Percentiles rank a stretch among this genome's conserved stretches.
These are phyloP conservation scores for Mesorhabditis spiculigera DNA, from an alignment of 2,888 invertebrate species.

Conservation along the genomic window DNA sequence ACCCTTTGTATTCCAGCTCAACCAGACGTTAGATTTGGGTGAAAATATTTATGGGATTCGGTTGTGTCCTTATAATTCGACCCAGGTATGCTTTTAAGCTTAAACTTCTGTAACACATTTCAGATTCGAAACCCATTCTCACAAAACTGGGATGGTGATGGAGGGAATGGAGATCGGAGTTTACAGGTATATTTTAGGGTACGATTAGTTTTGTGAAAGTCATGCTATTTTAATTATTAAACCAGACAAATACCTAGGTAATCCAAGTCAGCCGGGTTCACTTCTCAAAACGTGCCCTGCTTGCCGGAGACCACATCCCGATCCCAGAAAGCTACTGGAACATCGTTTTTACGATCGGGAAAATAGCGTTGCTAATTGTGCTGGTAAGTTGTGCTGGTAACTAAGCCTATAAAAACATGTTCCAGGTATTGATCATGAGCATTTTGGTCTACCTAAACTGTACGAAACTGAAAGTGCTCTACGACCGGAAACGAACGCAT, in stretches of 20 bases:
- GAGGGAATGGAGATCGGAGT: no score
- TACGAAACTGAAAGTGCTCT: slow-evolving; percentile 31
- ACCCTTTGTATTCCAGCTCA: slow-evolving; percentile 41
- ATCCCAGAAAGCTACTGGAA: slow-evolving; percentile 23
- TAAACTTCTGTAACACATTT: neutral
- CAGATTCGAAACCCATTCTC: slow-evolving; percentile 5
- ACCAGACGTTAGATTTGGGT: slow-evolving; percentile 29
- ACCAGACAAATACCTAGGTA: slow-evolving; percentile 18
- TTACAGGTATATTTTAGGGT: no score
- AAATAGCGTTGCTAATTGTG: slow-evolving; percentile 27
- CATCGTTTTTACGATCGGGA: slow-evolving; percentile 29
- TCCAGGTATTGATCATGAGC: slow-evolving; percentile 33
- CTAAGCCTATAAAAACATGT: neutral
- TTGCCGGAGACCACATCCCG: slow-evolving; percentile 3
- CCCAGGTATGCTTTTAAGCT: slow-evolving; percentile 17
- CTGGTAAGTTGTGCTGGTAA: slow-evolving; percentile 13
- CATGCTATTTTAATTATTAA: no score
- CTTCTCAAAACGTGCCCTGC: slow-evolving; percentile 25
- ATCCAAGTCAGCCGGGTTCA: slow-evolving; percentile 25
- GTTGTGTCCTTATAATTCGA: slow-evolving; percentile 39
- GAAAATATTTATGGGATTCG: slow-evolving; percentile 37
- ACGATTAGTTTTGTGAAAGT: no score
- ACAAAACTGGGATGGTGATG: slow-evolving; percentile 5
- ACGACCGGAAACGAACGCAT: slow-evolving; percentile 40
- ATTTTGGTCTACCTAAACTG: slow-evolving; percentile 44